Base-by-base conservation (phyloP, 2,113 vertebrate genomes). In the Gymnocephalus cernua region DNA sequence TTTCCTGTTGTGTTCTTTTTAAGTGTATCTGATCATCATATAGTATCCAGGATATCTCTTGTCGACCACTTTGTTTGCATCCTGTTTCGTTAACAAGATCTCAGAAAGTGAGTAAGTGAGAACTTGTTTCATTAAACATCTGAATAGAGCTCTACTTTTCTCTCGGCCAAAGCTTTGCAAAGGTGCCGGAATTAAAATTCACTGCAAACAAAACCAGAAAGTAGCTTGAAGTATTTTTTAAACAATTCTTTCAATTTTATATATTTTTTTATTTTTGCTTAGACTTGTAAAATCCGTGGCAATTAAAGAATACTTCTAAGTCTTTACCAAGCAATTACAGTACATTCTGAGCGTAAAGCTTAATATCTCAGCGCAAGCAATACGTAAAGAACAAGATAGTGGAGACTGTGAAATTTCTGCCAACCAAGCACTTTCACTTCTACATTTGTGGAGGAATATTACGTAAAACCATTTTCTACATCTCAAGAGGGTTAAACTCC, bases 361-460 rank as follows among this genome's bases (percentile, higher is more conserved):
- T 44, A 12, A 38, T 19, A 27, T 27, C 6, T 29, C 16, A 27
- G 65, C 67, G 25, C 25, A 74, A 59, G 48, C n/a, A 27, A 3
- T 73, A 48, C 3, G 35, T 11, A 2, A 80, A 68, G 10, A 66
- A 74, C 18, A 72, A 41, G 3, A 51, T 11, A 53, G 44, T 68
- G 38, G 25, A 11, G 12, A 38, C 25, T 21, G 3, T 35, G 14
- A 61, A 61, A 71, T 82, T 90, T 15, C 25, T 87, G 86, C n/a
- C 13, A 53, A 45, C 6, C 0, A 45, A 73, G 84, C 80, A 87
- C 64, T 93, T 90, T 88, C 89, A 77, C 86, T 92, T 93, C 92
- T 62, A 10, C 18, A 21, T 51, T 56, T 61, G 23, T 44, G 21
- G 0, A 35, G 4, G 1, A 61, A 72, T 61, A 35, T 76, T 64